Conservation (phyloP, 2,113 vertebrate genomes). For the Podarcis muralis region DNA sequence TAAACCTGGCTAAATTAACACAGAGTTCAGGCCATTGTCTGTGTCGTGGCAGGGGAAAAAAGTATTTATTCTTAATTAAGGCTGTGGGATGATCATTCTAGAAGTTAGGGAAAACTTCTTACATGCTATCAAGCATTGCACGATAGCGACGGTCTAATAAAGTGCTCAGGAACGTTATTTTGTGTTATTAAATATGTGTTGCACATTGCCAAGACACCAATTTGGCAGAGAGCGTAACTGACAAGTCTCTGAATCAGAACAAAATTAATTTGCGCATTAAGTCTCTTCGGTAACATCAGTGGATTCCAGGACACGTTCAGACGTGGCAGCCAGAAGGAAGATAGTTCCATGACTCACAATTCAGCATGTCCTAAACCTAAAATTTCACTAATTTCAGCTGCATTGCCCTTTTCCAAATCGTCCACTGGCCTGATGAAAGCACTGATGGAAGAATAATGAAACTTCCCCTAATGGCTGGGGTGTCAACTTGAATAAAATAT, state of each 20-base stretch:
- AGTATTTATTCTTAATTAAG: not conserved
- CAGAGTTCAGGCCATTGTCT: not conserved
- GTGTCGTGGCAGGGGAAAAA: not conserved
- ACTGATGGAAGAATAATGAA: not conserved
- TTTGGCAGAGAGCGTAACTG: not conserved
- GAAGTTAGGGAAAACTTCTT: not conserved
- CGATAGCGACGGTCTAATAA: not conserved
- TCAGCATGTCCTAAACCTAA: no score
- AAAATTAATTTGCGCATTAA: not conserved
- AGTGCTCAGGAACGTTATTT: not conserved
- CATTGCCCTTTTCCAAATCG: not conserved
- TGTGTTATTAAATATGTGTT: not conserved
- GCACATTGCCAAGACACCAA: not conserved
- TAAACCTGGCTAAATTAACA: not conserved
- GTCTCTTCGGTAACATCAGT: not conserved
- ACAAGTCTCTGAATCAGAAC: not conserved
- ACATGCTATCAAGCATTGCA: not conserved
- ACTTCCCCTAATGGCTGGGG: no score
- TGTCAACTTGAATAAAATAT: not conserved
- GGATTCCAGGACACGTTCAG: not conserved
- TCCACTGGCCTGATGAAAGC: not conserved
- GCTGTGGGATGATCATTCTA: not conserved
- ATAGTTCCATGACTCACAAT: not conserved
- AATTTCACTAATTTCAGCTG: not conserved
- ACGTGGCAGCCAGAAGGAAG: not conserved